Evolutionary conservation across 2,797 vertebrate genomes (phyloP).

Genomic region (Pangasius larnaudii): DNA sequence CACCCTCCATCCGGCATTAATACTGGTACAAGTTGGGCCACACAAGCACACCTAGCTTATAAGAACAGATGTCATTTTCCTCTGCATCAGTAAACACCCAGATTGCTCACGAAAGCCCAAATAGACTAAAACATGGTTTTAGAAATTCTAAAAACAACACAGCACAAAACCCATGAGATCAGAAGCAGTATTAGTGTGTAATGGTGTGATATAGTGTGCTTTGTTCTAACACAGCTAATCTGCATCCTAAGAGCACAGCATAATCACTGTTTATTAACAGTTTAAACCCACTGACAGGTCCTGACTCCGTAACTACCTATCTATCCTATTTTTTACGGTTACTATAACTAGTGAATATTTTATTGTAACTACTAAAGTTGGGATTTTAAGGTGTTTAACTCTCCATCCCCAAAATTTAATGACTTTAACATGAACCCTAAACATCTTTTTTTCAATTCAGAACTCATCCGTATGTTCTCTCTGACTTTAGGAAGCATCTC

Average conservation of each 20-base stretch:
- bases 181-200: no score
- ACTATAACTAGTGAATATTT: not conserved
- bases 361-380: not conserved
- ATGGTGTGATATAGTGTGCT: not conserved
- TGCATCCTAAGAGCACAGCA: not conserved
- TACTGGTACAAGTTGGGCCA: slow-evolving; percentile 17
- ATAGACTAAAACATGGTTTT: slow-evolving; percentile 11
- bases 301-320: not conserved
- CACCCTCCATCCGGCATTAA: slow-evolving; percentile 4
- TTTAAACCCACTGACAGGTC: not conserved
- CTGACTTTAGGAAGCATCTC: not conserved
- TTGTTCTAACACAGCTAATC: not conserved
- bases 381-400: not conserved
- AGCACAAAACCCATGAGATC: not conserved
- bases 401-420: not conserved
- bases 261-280: not conserved
- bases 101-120: slow-evolving; percentile 25
- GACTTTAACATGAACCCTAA: not conserved
- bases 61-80: slow-evolving; percentile 31
- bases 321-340: not conserved
- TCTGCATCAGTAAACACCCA: slow-evolving; percentile 36
- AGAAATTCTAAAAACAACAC: not conserved
- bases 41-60: slow-evolving; percentile 37
- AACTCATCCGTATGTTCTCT: slow-evolving; percentile 1
- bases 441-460: not conserved